Evolutionary conservation across 2,888 invertebrate genomes (phyloP).

Genomic region (Lycophotia porphyrea): DNA sequence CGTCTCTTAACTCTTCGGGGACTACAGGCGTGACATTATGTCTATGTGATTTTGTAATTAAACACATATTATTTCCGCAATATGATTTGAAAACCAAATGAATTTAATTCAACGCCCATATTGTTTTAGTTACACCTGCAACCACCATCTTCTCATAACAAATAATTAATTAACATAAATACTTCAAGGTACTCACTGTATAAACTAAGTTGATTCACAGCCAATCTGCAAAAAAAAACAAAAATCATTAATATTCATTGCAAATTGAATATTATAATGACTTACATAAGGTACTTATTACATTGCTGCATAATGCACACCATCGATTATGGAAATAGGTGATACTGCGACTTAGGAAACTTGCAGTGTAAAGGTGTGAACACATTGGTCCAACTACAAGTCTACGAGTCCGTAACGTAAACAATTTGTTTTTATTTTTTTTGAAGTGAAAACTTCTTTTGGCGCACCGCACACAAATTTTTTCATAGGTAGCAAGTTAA

Average conservation of each 20-base stretch:
- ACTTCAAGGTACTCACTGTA: slow-evolving; percentile 67
- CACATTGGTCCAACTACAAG: background rate
- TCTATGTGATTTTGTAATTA: background rate
- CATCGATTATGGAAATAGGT: slow-evolving; percentile 48
- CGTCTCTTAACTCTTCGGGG: background rate
- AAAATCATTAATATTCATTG: slow-evolving; percentile 59
- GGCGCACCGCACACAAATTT: too few relatives aligned
- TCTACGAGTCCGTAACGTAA: background rate
- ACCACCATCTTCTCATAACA: slow-evolving; percentile 13
- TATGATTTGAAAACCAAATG: background rate
- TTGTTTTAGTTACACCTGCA: slow-evolving; percentile 10
- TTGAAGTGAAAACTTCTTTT: too few relatives aligned
- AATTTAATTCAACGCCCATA: slow-evolving; percentile 8
- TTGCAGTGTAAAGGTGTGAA: slow-evolving; percentile 24
- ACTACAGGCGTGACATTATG: background rate
- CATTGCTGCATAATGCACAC: slow-evolving; percentile 55
- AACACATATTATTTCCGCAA: slow-evolving; percentile 6
- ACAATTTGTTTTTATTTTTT: background rate
- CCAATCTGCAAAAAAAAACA: slow-evolving; percentile 68
- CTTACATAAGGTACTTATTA: slow-evolving; percentile 28
- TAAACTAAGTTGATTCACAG: slow-evolving; percentile 68
- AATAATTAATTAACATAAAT: slow-evolving; percentile 55
- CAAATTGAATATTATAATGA: slow-evolving; percentile 19
- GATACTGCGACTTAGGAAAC: slow-evolving; percentile 39
- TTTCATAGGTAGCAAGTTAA: too few relatives aligned